Percentiles rank a stretch among this genome's conserved stretches.
phyloP scores from a whole-genome alignment of 2,888 invertebrate genomes.

The Patella ulyssiponensis region DNA sequence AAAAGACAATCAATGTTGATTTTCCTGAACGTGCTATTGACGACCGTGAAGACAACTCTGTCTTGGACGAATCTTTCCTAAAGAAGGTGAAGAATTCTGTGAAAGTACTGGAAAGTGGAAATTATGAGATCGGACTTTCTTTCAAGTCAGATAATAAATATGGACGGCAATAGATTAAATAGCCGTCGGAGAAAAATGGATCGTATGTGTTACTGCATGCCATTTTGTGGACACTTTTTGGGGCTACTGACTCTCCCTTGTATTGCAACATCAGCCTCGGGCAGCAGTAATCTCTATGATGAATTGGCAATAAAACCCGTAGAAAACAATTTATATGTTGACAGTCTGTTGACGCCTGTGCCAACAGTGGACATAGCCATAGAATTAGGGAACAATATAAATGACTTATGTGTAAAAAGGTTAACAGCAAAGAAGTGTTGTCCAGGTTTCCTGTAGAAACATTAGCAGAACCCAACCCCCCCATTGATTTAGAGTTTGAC shows the following conservation, averaged over 20 bases:
- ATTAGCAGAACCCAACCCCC: no score
- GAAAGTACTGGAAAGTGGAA: no score
- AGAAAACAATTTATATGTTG: slow-evolving; percentile 31
- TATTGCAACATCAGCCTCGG: background rate
- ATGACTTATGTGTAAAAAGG: slow-evolving; percentile 3
- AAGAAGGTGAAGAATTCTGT: no score
- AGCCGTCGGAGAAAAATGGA: slow-evolving; percentile 30
- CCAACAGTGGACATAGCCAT: slow-evolving; percentile 14
- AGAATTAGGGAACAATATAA: slow-evolving; percentile 19
- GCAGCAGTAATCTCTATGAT: slow-evolving; percentile 15
- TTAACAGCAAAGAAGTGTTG: slow-evolving; percentile 19
- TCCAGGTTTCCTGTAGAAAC: slow-evolving; percentile 18
- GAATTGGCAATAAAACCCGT: slow-evolving; percentile 19
- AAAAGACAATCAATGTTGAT: no score
- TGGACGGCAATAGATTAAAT: slow-evolving; percentile 30
- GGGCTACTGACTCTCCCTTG: background rate
- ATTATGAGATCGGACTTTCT: slow-evolving; percentile 12
- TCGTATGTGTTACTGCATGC: no score
- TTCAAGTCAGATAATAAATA: slow-evolving; percentile 11
- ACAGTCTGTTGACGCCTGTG: slow-evolving; percentile 32
- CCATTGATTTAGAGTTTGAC: slow-evolving; percentile 6
- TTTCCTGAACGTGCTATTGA: no score
- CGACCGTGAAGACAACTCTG: no score
- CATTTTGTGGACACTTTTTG: slow-evolving; percentile 5
- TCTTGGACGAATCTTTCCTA: no score